These are phyloP conservation scores for Perithous albicinctus DNA, from an alignment of 2,888 invertebrate genomes.

Conservation along the genomic window DNA sequence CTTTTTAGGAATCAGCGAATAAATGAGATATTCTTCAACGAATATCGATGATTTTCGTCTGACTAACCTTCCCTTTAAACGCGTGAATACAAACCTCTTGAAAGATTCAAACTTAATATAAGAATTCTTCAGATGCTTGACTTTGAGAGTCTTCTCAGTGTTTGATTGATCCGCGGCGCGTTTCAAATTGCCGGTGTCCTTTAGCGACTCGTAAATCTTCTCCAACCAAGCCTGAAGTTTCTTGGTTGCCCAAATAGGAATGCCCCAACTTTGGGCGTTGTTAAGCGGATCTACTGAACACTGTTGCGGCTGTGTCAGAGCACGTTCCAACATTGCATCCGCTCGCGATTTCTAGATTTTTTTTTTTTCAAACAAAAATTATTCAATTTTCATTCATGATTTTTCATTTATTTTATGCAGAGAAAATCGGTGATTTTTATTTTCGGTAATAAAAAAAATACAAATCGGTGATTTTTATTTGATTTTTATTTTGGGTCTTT, in stretches of 20 bases:
- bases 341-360: conserved; percentile 89
- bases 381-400: neutral
- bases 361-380: neutral
- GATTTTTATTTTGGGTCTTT: too few relatives aligned
- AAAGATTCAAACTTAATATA: conserved; percentile 91
- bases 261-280: conserved; percentile 85
- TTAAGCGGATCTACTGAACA: conserved; percentile 85
- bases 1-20: too few relatives aligned
- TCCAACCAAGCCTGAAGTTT: conserved; percentile 86
- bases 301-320: conserved; percentile 85
- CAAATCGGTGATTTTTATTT: too few relatives aligned
- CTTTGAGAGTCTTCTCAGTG: conserved; percentile 82
- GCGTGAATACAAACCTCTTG: conserved; percentile 86
- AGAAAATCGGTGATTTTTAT: neutral
- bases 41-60: too few relatives aligned
- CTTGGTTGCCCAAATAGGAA: conserved; percentile 87
- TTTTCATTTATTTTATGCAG: neutral
- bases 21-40: too few relatives aligned
- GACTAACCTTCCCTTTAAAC: too few relatives aligned
- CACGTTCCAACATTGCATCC: conserved; percentile 93
- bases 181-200: conserved; percentile 76
- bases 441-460: too few relatives aligned
- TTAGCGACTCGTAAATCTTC: conserved; percentile 88
- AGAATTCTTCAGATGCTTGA: conserved; percentile 88
- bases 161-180: conserved; percentile 73